Evolutionary conservation across 2,113 vertebrate genomes (phyloP).

Genomic region (Notothenia coriiceps): DNA sequence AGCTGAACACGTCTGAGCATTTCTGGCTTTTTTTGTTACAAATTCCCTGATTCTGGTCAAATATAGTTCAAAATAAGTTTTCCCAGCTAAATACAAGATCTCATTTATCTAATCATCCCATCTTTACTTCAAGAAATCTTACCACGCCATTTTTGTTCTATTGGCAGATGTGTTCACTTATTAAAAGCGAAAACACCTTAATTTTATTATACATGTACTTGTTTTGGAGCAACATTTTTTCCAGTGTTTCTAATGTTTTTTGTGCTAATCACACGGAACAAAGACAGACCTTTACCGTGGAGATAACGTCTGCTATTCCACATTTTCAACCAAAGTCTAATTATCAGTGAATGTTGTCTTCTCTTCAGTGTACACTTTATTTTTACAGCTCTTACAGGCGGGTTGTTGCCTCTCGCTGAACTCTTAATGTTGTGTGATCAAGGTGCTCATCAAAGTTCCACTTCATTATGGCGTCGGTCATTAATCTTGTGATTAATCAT

Average conservation of each 20-base stretch:
- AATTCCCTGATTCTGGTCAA: no score
- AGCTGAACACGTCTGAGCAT: no score
- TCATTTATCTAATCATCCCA: no score
- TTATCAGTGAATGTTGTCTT: not conserved
- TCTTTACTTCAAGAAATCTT: no score
- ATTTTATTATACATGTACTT: no score
- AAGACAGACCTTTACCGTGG: not conserved
- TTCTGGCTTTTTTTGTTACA: no score
- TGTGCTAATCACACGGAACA: conserved; percentile 12
- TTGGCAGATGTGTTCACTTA: no score
- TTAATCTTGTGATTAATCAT: conserved; percentile 60
- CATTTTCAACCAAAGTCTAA: not conserved
- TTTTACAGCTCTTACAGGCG: not conserved
- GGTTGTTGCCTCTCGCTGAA: conserved; percentile 1
- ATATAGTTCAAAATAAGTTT: no score
- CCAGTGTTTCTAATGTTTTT: conserved; percentile 16
- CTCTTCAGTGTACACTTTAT: not conserved
- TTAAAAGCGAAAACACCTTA: no score
- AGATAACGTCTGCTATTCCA: not conserved
- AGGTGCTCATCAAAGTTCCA: conserved; percentile 15
- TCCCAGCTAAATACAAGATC: no score
- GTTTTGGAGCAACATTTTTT: no score
- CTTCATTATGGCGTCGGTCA: conserved; percentile 22
- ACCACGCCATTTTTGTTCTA: no score
- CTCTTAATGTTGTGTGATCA: conserved; percentile 7